Base-by-base conservation (phyloP, 2,888 invertebrate genomes). In the Chymomyza caudatula region DNA sequence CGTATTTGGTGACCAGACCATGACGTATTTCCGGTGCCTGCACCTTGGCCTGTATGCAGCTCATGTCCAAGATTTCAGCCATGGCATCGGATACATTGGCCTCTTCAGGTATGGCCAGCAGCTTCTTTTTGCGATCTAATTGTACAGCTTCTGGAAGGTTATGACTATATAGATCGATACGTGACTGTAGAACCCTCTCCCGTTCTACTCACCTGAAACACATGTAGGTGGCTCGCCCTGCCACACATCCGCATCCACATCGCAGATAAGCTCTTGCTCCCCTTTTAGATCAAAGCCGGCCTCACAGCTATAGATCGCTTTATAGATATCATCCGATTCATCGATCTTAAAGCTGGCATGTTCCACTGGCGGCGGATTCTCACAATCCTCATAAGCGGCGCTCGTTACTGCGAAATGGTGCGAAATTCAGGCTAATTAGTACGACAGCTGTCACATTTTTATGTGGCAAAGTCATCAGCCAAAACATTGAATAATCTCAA, bases 11-110 rank as follows among this genome's bases (percentile, higher is more conserved):
- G 2, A 91, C 86, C 49, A 75, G 69, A 1, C 90, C 91, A 68
- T 91, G 86, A 20, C 77, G 78, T 8, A 91, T 88, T 59, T 86
- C 85, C 1, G 91, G 91, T 1, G 91, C 91, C 69, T 86, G 80
- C 2, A 89, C 74, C 59, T 88, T 82, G 43, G 88, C 89, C 64
- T 87, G 76, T 42, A 87, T 86, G 63, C 91, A 91, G 58, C 89
- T 87, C 83, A 90, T 78, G 67, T 91, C 91, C 42, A 91, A 65
- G 3, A 74, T 74, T 8, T 71, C 74, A 0, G 88, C 88, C 67
- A 88, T 75, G 3, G 88, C 79, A 1, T 62, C 63, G 8, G 89
- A 76, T 8, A 91, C 86, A 49, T 70, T 71, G 2, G 67, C 73
- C 63, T 90, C 90, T 60, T 90, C 90, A 2, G 70, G 72, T 58